Evolutionary conservation across 2,888 invertebrate species (phyloP).

Genomic region (Melolontha melolontha): DNA sequence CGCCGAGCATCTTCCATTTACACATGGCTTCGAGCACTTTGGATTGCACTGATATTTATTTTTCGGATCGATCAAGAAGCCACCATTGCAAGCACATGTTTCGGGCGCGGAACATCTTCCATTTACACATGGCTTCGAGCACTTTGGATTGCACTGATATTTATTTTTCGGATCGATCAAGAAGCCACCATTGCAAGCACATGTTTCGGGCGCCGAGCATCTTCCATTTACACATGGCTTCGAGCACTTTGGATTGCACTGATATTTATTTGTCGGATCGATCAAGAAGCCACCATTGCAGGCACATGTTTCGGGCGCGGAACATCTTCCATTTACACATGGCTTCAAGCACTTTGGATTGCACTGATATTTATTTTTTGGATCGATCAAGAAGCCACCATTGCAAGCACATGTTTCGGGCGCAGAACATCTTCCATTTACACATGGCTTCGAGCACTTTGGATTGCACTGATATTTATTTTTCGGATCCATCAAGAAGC

Average conservation of each 20-base stretch:
- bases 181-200: conserved; percentile 44
- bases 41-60: conserved; percentile 47
- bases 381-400: conserved; percentile 35
- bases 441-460: conserved; percentile 57
- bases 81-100: conserved; percentile 44
- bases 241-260: conserved; percentile 45
- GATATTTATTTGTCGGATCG: conserved; percentile 39
- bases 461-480: conserved; percentile 51
- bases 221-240: conserved; percentile 45
- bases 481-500: conserved; percentile 50
- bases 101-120: conserved; percentile 52
- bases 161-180: conserved; percentile 35
- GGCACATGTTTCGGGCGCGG: conserved; percentile 44
- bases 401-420: conserved; percentile 53
- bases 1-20: conserved; percentile 45
- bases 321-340: conserved; percentile 48
- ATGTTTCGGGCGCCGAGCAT: conserved; percentile 45
- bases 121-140: conserved; percentile 49
- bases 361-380: conserved; percentile 43
- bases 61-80: conserved; percentile 32
- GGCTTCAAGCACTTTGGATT: conserved; percentile 44
- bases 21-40: conserved; percentile 41
- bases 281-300: conserved; percentile 43
- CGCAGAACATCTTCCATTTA: conserved; percentile 58
- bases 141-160: conserved; percentile 53